Evolutionary conservation across 2,888 invertebrate species (phyloP).

Genomic region (Agrotis segetum): DNA sequence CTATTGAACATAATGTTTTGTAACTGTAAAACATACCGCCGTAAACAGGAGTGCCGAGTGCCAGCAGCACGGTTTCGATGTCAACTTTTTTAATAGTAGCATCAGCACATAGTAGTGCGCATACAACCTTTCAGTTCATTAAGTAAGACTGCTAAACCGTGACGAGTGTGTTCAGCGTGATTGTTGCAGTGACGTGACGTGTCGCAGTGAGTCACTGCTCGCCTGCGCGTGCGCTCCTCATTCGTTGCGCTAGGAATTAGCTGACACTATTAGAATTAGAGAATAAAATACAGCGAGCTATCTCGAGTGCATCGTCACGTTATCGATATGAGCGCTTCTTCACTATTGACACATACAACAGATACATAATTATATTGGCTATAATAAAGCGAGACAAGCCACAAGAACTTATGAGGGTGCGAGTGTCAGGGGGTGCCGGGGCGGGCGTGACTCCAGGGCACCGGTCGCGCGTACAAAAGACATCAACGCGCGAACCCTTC

Average conservation of each 20-base stretch:
- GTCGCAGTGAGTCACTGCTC: constrained; percentile 26
- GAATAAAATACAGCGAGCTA: constrained; percentile 7
- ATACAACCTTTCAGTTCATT: too few species aligned
- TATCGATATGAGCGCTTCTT: constrained; percentile 9
- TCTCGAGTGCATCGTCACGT: constrained; percentile 10
- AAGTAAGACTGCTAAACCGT: too few species aligned
- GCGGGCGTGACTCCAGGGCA: background rate
- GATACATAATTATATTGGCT: background rate
- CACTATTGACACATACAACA: background rate
- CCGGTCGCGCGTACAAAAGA: constrained; percentile 38
- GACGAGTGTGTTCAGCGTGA: background rate
- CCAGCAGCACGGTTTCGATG: background rate
- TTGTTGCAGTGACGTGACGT: constrained; percentile 10
- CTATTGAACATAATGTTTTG: too few species aligned
- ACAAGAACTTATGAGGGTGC: too few species aligned
- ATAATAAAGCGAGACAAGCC: too few species aligned
- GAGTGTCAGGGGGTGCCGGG: background rate
- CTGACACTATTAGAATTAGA: constrained; percentile 1
- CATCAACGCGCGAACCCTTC: constrained; percentile 49
- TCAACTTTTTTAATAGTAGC: background rate
- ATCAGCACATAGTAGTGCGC: background rate
- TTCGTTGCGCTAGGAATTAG: constrained; percentile 28
- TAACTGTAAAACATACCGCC: background rate
- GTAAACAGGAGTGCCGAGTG: background rate
- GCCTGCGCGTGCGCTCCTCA: constrained; percentile 37